Evolutionary conservation across 2,797 vertebrate species (phyloP).

Genomic region (Pipistrellus pipistrellus): DNA sequence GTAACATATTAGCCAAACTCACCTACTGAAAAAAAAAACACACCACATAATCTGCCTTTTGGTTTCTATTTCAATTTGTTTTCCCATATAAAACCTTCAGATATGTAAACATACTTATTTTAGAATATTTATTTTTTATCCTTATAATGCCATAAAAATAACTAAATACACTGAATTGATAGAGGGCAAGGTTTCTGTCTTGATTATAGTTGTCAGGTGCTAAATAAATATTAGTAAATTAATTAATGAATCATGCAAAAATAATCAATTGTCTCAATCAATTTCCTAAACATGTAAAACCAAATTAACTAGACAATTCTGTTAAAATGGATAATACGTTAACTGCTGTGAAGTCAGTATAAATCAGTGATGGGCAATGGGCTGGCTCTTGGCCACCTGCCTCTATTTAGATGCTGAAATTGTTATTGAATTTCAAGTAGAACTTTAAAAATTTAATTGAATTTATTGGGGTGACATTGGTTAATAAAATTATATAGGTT

Average conservation of each 20-base stretch:
- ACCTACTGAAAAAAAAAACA: neutral
- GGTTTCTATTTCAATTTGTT: neutral
- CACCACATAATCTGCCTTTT: constrained; percentile 8
- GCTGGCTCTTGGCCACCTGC: constrained; percentile 3
- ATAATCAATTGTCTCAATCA: constrained; percentile 31
- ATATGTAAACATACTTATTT: neutral
- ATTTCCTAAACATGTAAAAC: constrained; percentile 42
- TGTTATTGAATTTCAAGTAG: neutral
- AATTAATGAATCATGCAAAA: constrained; percentile 50
- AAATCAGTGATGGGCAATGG: constrained; percentile 37
- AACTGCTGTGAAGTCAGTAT: neutral
- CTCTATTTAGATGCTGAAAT: neutral
- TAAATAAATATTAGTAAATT: constrained; percentile 58
- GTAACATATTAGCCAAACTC: neutral
- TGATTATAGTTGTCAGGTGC: neutral
- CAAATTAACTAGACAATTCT: constrained; percentile 39
- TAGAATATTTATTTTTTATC: neutral
- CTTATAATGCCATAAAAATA: neutral
- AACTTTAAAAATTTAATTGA: neutral
- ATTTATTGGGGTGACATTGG: neutral
- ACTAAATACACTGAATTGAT: neutral
- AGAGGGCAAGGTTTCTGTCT: neutral
- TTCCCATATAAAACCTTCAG: neutral
- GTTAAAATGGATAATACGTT: neutral
- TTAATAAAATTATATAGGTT: neutral